Conservation (phyloP, 2,113 vertebrate genomes). For the Chlamydotis undulata region DNA sequence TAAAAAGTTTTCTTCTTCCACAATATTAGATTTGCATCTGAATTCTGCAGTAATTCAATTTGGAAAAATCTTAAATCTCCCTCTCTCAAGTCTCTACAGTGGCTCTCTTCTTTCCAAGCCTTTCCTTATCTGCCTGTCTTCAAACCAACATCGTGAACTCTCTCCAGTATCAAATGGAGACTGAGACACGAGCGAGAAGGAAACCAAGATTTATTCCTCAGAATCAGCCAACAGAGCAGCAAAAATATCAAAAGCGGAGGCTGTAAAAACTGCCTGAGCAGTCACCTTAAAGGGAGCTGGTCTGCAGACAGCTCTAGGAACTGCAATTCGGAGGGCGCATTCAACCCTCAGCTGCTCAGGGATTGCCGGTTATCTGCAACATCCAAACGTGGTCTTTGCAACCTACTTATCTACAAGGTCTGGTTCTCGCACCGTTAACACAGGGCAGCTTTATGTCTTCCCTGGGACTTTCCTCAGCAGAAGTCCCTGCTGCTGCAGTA, state of each 20-base stretch:
- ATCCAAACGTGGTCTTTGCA: neutral
- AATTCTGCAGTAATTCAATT: neutral
- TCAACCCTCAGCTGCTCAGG: neutral
- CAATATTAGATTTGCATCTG: neutral
- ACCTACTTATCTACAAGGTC: neutral
- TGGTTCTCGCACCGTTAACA: neutral
- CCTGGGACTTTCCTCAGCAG: neutral
- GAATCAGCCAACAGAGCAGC: neutral
- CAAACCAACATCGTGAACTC: neutral
- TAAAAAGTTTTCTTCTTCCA: neutral
- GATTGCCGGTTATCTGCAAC: too few species aligned
- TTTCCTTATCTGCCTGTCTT: neutral
- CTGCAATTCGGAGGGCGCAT: fast-evolving
- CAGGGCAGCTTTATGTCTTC: neutral
- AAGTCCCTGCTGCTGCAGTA: neutral
- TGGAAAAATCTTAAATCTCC: neutral
- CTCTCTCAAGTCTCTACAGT: neutral
- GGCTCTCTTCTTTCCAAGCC: neutral
- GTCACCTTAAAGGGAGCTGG: neutral
- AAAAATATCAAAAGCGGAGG: neutral
- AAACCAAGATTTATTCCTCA: neutral
- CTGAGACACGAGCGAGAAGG: neutral
- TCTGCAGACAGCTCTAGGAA: neutral
- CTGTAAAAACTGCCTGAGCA: neutral
- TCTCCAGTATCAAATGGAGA: neutral